These are phyloP conservation scores for Eunapius fragilis DNA, from an alignment of 37 sponge, comb jelly and placozoan genomes.

Conservation along the genomic window DNA sequence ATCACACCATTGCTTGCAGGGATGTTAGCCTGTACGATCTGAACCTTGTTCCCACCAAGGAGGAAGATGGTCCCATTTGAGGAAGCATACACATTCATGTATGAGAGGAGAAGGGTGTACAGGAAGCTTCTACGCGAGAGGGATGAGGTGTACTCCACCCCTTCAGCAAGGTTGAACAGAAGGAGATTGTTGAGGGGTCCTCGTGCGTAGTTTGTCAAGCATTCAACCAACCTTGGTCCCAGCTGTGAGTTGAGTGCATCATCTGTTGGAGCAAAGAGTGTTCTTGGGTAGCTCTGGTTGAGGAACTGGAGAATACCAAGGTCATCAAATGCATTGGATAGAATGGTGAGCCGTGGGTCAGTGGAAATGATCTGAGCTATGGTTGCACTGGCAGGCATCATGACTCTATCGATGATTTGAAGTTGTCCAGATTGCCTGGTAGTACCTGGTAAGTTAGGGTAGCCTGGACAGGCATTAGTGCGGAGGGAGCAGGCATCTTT, in stretches of 20 bases:
- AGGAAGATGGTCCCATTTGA: slow-evolving; percentile 9
- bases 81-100: not conserved
- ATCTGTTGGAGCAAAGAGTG: slow-evolving; percentile 6
- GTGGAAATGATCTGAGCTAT: not conserved
- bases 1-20: slow-evolving; percentile 61
- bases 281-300: not conserved
- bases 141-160: slow-evolving; percentile 32
- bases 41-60: not conserved
- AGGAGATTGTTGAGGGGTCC: slow-evolving; percentile 32
- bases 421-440: not conserved
- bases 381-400: not conserved
- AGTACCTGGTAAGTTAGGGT: too few relatives aligned
- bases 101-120: slow-evolving; percentile 12
- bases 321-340: not conserved
- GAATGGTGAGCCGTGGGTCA: not conserved
- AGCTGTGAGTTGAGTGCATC: not conserved
- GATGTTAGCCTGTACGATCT: slow-evolving; percentile 25
- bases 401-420: not conserved
- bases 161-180: slow-evolving; percentile 30
- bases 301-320: not conserved
- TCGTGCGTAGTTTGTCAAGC: slow-evolving; percentile 27
- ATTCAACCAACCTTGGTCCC: slow-evolving; percentile 20
- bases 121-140: slow-evolving; percentile 5
- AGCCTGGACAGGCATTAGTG: not conserved
- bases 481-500: not conserved